These are phyloP conservation scores for Gambelia wislizenii DNA, from an alignment of 2,797 vertebrate genomes.

Conservation along the genomic window DNA sequence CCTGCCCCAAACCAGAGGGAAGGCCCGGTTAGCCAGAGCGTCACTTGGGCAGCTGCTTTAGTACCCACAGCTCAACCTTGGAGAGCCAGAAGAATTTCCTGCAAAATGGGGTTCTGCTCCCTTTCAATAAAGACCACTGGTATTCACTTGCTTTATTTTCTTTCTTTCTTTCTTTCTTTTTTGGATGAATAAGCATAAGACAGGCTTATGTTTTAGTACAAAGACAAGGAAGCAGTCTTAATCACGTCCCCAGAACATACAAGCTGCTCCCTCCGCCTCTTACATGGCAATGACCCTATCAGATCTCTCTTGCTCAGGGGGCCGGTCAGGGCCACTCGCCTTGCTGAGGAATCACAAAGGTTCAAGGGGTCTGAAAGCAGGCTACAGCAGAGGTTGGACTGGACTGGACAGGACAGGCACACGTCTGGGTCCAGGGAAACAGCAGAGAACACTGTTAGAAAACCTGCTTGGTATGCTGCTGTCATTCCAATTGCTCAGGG, in stretches of 20 bases:
- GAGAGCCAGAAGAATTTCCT: no score
- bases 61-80: not conserved
- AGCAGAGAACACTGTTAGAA: not conserved
- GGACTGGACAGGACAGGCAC: not conserved
- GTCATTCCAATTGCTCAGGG: not conserved
- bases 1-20: not conserved
- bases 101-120: not conserved
- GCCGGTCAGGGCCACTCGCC: not conserved
- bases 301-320: no score
- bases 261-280: no score
- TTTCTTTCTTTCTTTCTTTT: no score
- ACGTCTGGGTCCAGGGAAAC: not conserved
- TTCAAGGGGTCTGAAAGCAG: accelerated
- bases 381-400: not conserved
- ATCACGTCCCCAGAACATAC: not conserved
- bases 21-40: not conserved
- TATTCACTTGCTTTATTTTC: no score
- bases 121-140: not conserved
- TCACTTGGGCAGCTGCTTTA: slow-evolving; percentile 2
- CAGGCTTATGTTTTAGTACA: not conserved
- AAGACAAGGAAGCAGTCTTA: not conserved
- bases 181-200: not conserved
- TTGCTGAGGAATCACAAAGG: not conserved
- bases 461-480: not conserved
- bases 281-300: no score